These are phyloP conservation scores for Galerucella calmariensis DNA, from an alignment of 2,888 invertebrate species.

Conservation along the genomic window DNA sequence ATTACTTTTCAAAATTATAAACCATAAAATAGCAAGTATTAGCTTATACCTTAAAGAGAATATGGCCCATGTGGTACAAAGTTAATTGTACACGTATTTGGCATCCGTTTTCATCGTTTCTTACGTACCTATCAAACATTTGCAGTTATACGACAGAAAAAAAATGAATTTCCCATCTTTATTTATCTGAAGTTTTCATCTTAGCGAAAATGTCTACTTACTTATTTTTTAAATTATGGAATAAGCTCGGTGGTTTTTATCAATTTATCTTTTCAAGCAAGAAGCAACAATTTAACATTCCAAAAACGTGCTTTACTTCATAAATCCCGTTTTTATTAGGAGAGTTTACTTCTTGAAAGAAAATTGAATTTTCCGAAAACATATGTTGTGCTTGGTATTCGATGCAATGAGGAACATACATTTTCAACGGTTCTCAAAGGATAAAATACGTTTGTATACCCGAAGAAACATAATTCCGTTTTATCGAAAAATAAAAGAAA, in stretches of 20 bases:
- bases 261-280: slow-evolving; percentile 24
- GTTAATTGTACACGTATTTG: no score
- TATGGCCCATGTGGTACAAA: no score
- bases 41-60: no score
- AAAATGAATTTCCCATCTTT: background rate
- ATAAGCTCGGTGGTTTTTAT: slow-evolving; percentile 15
- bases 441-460: background rate
- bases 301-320: slow-evolving; percentile 27
- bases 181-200: background rate
- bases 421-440: background rate
- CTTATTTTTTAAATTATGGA: background rate
- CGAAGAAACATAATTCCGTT: no score
- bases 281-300: slow-evolving; percentile 29
- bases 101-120: no score
- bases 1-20: no score
- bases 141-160: no score
- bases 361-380: slow-evolving; percentile 33
- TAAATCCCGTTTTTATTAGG: slow-evolving; percentile 33
- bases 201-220: background rate
- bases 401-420: slow-evolving; percentile 6
- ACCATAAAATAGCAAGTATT: no score
- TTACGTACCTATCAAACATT: no score
- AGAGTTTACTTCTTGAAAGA: slow-evolving; percentile 20
- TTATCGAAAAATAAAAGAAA: no score
- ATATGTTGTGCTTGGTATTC: slow-evolving; percentile 19